Base-by-base conservation (phyloP, 2,797 vertebrate species). In the Tamandua tetradactyla region DNA sequence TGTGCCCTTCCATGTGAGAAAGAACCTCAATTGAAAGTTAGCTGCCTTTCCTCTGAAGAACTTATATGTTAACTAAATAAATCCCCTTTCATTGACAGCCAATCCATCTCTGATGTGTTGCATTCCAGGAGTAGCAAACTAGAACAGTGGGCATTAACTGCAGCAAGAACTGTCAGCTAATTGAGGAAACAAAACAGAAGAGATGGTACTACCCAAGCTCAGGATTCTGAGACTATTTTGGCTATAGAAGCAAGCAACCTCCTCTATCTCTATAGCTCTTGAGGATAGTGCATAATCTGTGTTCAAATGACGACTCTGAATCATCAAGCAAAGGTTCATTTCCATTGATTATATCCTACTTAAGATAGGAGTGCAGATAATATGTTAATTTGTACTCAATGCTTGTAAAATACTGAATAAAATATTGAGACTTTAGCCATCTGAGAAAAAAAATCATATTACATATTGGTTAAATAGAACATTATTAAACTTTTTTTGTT, bases 301-400 rank as follows among this genome's bases (percentile, higher is more conserved):
- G 64, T 76, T 93, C 80, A 59, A 42, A 44, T 69, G 23, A 89
- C 75, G 72, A 81, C 12, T 86, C 32, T 66, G 32, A 14, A 30
- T 84, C 61, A 88, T 80, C 66, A 96, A 83, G 80, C 61, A 93
- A 52, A 84, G 37, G 32, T 91, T 83, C 74, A 89, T 86, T 88
- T 40, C 92, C 47, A 49, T 42, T 94, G 80, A 44, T 44, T 55
- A 42, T 44, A 68, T 44, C 30, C 66, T 80, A 14, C 49, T 92
- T 81, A 88, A 72, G 62, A 72, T 80, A 78, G 72, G 72, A 18
- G 40, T 75, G 20, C 80, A 25, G 30, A 74, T 69, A 66, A 66
- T 1, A 49, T 76, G 25, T 72, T 74, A 32, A 49, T 85, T 94
- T 92, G 20, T 91, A 68, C 71, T 89, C 22, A 91, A 64, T 88